Evolutionary conservation across 2,888 invertebrate genomes (phyloP), one percentile per base, ranked within the genome.

Genomic region (Matsumyia berberina): DNA sequence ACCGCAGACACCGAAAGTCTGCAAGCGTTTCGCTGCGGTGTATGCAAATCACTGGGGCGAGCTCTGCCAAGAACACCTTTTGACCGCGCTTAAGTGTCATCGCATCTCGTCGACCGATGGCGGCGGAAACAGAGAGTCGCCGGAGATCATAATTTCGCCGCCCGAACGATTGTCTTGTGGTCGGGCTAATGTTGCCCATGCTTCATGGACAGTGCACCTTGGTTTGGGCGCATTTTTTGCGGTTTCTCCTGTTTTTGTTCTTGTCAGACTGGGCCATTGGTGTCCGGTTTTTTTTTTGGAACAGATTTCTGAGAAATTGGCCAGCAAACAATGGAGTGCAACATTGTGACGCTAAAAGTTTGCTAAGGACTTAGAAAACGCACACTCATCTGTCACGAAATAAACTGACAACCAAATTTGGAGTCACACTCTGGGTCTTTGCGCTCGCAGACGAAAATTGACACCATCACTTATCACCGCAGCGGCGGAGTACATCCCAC

Each of bases 1-100:
- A 85, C 80, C 70, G 80, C 85, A 76, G 83, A 85, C 80, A 85
- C 58, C 80, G 69, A 85, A 79, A 85, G 83, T 70, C 85, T 80
- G 78, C 83, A 73, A 79, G 83, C 67, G 79, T 67, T 83, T 67
- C 70, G 42, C 60, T 49, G 73, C 37, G 44, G 19, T 69, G 37
- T 76, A 85, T 85, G 85, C 85, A 80, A 85, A 83, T 82, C 78
- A 79, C 67, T 51, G 24, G 72, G 82, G 70, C 72, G 73, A 83
- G 67, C 58, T 60, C 46, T 8, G 57, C 19, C 46, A 19, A 53
- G 60, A 66, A 66, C 79, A 83, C 83, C 83, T 83, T 73, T 83
- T 83, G 83, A 83, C 79, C 83, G 79, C 79, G 62, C 69, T 79
- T 79, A 69, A 83, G 79, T 83, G 83, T 83, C 83, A 83, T 77